phyloP scores from a whole-genome alignment of 2,797 vertebrate species.

The Channallabes apus region DNA sequence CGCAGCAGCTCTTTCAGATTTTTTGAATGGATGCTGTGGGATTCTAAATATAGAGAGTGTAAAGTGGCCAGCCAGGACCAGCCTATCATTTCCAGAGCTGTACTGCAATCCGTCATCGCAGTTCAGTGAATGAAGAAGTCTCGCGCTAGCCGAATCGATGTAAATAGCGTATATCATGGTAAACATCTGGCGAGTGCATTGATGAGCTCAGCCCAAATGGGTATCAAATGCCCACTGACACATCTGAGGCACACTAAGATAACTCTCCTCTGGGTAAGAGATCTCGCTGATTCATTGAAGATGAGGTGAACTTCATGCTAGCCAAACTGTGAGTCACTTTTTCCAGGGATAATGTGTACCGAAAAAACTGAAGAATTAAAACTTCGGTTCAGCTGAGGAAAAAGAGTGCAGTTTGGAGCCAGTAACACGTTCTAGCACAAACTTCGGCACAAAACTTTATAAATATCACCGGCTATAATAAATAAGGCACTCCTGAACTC shows the following conservation, averaged over 20 bases:
- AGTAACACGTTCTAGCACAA: conserved; percentile 17
- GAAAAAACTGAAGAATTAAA: conserved; percentile 32
- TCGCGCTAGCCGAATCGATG: not conserved
- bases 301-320: conserved; percentile 38
- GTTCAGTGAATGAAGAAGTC: conserved; percentile 20
- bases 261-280: conserved; percentile 36
- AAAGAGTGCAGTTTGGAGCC: not conserved
- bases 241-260: conserved; percentile 42
- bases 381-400: not conserved
- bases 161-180: conserved; percentile 11
- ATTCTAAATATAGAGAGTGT: conserved; percentile 34
- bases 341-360: conserved; percentile 3
- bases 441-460: conserved; percentile 11
- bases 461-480: conserved; percentile 17
- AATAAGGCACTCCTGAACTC: conserved; percentile 26
- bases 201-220: not conserved
- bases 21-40: conserved; percentile 37
- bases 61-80: conserved; percentile 22
- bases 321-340: conserved; percentile 40
- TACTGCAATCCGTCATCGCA: conserved; percentile 16
- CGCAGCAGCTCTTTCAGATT: not conserved
- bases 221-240: conserved; percentile 32
- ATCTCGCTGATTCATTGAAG: conserved; percentile 37
- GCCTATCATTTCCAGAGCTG: conserved; percentile 28
- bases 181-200: conserved; percentile 22